Evolutionary conservation across 1,140 invertebrate species (phyloP), one percentile per base, ranked within the genome.

Genomic region (Zaprionus taronus): DNA sequence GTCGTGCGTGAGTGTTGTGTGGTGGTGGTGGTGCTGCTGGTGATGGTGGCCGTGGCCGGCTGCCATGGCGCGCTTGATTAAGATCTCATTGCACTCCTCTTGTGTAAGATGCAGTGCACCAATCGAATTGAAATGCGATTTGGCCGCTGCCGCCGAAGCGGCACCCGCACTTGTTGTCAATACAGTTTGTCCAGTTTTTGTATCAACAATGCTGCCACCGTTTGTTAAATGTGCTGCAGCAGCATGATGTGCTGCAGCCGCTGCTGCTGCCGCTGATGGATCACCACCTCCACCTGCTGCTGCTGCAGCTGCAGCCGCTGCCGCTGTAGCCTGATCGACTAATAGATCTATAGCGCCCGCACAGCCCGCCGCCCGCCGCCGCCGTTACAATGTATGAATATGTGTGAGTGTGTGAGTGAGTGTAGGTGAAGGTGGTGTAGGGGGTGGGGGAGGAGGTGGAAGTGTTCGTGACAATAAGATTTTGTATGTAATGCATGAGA

Each of bases 61-160:
- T 79, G 87, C 92, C 72, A 91, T 81, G 56, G 92, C 92, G 77
- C 95, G 92, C 91, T 96, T 96, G 94, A 96, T 96, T 77, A 96
- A 92, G 56, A 96, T 96, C 91, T 96, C 95, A 93, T 96, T 96
- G 93, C 95, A 96, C 94, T 96, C 96, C 92, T 96, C 95, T 14
- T 95, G 95, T 1, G 96, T 96, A 17, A 96, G 93, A 80, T 96
- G 96, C 65, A 96, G 93, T 12, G 95, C 95, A 58, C 95, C 96
- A 41, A 96, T 93, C 5, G 95, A 95, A 74, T 95, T 95, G 61
- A 91, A 92, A 79, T 93, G 91, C 70, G 92, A 92, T 77, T 93
- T 93, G 51, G 84, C 87, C 56, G 89, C 83, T 55, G 83, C 83
- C 62, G 86, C 31, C 3, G 31, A 11, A 49, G 84, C 87, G 53